Base-by-base conservation (phyloP, 2,797 vertebrate species). In the Peromyscus aztecus region DNA sequence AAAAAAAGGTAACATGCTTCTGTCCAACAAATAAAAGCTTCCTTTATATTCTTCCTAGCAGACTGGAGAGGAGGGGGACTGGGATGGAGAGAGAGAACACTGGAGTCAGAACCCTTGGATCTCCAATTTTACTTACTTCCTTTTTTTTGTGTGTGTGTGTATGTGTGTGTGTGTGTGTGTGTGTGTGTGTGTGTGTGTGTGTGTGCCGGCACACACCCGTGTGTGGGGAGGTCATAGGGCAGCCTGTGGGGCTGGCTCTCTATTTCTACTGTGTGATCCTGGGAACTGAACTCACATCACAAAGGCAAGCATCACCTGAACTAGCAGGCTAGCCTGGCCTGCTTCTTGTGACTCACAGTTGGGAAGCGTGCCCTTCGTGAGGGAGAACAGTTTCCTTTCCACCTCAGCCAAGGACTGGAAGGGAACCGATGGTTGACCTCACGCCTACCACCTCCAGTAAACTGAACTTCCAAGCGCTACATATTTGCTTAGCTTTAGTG, bases 41-140 rank as follows among this genome's bases (percentile, higher is more conserved):
- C 67, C 43, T 92, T 95, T 76, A 86, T 43, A 10, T 75, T 86
- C 52, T 89, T 90, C 90, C 40, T 77, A 73, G 63, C 31, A 37
- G 2, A 94, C 81, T 75, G 4, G 19, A 63, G 59, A 4, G 27
- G 6, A 65, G 40, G 55, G 31, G 21, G 67, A 49, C 6, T 27
- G 2, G 9, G 52, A 27, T 17, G 40, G 69, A 16, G 6, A 71
- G n/a, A 29, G 52, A 59, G 27, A 27, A 37, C 49, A 49, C 59
- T 92, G 17, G 21, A 65, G 31, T 55, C 75, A 23, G 78, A 92
- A 69, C 7, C 76, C 46, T 8, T 78, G 27, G 77, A 78, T 43
- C 67, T 90, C 82, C 82, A 75, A 27, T 83, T 96, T 82, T 37
- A 61, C n/a, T 65, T 84, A 57, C 55, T 57, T 57, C 2, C 14